A percentile compares a stretch with the other conserved stretches of the same genome.
Conservation (phyloP, 2,888 invertebrate species). For the Plagiodera versicolora region DNA sequence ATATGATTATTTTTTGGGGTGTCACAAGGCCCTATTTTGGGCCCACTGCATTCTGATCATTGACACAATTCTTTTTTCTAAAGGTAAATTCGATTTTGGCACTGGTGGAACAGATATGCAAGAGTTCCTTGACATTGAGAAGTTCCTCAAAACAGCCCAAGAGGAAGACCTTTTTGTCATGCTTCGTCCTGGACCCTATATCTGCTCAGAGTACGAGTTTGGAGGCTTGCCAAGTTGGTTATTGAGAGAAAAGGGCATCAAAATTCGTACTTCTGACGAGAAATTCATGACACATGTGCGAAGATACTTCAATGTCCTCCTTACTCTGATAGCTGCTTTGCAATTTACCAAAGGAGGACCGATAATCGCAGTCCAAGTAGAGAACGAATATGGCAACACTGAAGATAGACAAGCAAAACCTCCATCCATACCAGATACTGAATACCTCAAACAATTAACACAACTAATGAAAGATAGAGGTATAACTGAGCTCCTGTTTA, state of each 20-base stretch:
- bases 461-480: slow-evolving; percentile 47
- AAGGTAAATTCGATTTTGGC: slow-evolving; percentile 63
- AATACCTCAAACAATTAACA: slow-evolving; percentile 51
- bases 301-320: slow-evolving; percentile 52
- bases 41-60: not conserved
- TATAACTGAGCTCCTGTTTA: slow-evolving; percentile 56
- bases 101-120: slow-evolving; percentile 62
- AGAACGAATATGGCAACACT: slow-evolving; percentile 89
- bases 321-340: slow-evolving; percentile 56
- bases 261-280: slow-evolving; percentile 49
- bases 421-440: slow-evolving; percentile 38
- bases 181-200: slow-evolving; percentile 86
- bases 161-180: slow-evolving; percentile 72
- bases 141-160: slow-evolving; percentile 70
- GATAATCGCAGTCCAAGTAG: slow-evolving; percentile 68
- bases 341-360: slow-evolving; percentile 78
- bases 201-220: slow-evolving; percentile 86
- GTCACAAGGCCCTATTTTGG: not conserved
- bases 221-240: slow-evolving; percentile 52
- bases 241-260: slow-evolving; percentile 54
- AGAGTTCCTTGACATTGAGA: slow-evolving; percentile 60
- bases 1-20: not conserved
- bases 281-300: slow-evolving; percentile 44
- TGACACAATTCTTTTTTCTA: slow-evolving; percentile 49
- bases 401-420: slow-evolving; percentile 20